Evolutionary conservation across 2,888 invertebrate genomes (phyloP), one percentile per base, ranked within the genome.

Genomic region (Lordiphosa fenestrarum): DNA sequence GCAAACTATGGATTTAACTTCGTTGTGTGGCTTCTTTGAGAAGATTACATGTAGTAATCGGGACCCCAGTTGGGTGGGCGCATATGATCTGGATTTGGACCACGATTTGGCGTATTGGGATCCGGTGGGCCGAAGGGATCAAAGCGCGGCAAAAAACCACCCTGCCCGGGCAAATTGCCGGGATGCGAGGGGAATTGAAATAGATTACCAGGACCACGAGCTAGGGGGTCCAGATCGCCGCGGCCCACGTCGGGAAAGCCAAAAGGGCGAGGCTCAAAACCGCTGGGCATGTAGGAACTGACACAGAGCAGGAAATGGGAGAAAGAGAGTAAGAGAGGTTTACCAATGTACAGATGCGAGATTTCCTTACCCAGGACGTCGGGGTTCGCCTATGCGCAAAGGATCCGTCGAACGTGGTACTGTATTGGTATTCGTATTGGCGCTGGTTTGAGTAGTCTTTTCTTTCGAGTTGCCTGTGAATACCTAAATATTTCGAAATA

Each of bases 91-190:
- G 93, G 92, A 83, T 94, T 94, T 2, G 91, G 90, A 87, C 90
- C 66, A 30, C 55, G 55, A 4, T 23, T 52, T 2, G 63, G 90
- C 63, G 90, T 82, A 6, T 90, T 90, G 4, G 90, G 90, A 35
- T 89, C 91, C 5, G 91, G 91, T 0, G 96, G 95, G 0, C 94
- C 93, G 86, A 95, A 94, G 0, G 96, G 97, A 90, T 97, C 96
- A 88, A 95, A 97, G 54, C 76, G 76, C 0, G 83, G 72, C 40
- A 58, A 3, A 30, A 9, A 30, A 5, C 39, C 25, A 7, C 66
- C 59, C 2, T 55, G 23, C 41, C 46, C 53, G 0, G 47, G 50
- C 0, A 53, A 50, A 19, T 41, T 51, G 10, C 73, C 61, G 1
- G 78, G 81, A 5, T 50, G 70, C 13, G 76, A 66, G 19, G 85